Evolutionary conservation across 2,113 vertebrate genomes (phyloP), one percentile per base, ranked within the genome.

Genomic region (Oryzias curvinotus): DNA sequence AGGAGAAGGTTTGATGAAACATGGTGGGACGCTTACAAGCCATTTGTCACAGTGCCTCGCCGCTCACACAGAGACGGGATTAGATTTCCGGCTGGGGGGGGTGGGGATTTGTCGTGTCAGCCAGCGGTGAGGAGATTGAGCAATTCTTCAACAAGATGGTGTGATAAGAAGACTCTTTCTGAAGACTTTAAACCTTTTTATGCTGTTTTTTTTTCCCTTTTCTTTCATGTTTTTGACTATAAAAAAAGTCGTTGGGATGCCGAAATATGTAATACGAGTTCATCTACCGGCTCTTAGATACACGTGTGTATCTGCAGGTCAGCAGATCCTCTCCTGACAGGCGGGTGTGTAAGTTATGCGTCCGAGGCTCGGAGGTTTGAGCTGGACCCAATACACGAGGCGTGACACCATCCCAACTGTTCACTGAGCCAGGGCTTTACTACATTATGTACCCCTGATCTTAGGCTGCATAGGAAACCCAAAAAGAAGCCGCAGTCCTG

Each of bases 401-500:
- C 46, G 77, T 85, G 88, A 87, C 79, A 80, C 75, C 71, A 58
- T 75, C 75, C 57, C 54, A 56, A 71, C 59, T 70, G 70, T 78
- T 78, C 62, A 30, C 68, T 21, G 70, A 82, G 73, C 71, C 57
- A 45, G 71, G 65, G 59, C 74, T 89, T 88, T 88, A 88, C 78
- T 77, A 60, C 72, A 71, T 82, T 82, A 76, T 78, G 62, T 72
- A 52, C 21, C 65, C 58, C 66, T 62, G 75, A 84, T 87, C 82
- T 82, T 80, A 8, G 59, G 83, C 83, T 81, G 78, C 80, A 78
- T 86, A 86, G 86, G 85, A 86, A 85, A 87, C 70, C 64, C 25
- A 69, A 86, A 82, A 86, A 82, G 81, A 81, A 89, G 69, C 73
- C 54, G 3, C 56, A 53, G 69, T 50, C 75, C 83, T 75, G 81